A percentile compares a stretch with the other conserved stretches of the same genome.
Evolutionary conservation across 2,797 vertebrate genomes (phyloP).

Genomic region (Tangara arthus): DNA sequence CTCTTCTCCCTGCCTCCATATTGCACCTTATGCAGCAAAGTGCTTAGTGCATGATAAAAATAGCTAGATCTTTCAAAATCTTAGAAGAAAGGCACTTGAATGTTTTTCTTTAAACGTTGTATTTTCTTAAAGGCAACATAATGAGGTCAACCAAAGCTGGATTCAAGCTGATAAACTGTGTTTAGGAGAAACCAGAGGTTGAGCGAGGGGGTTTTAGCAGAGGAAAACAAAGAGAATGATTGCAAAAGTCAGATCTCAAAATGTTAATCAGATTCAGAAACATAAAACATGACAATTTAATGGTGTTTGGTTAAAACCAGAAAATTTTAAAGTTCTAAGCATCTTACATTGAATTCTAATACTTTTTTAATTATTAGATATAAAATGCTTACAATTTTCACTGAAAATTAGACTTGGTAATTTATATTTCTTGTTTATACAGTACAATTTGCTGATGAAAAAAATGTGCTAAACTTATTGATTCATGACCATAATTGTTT

Average conservation of each 20-base stretch:
- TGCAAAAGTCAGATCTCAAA: slow-evolving; percentile 76
- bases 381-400: slow-evolving; percentile 84
- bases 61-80: slow-evolving; percentile 38
- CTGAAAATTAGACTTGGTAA: slow-evolving; percentile 99
- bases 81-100: slow-evolving; percentile 16
- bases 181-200: slow-evolving; percentile 45
- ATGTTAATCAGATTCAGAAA: slow-evolving; percentile 80
- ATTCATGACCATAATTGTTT: slow-evolving; percentile 99
- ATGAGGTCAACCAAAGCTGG: slow-evolving; percentile 28
- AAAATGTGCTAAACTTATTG: slow-evolving; percentile 99
- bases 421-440: slow-evolving; percentile 99
- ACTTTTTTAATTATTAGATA: slow-evolving; percentile 83
- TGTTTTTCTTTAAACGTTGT: slow-evolving; percentile 18
- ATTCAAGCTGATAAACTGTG: slow-evolving; percentile 36
- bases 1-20: background rate
- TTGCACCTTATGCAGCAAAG: slow-evolving; percentile 13
- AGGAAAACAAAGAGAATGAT: slow-evolving; percentile 73
- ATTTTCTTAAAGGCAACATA: slow-evolving; percentile 54
- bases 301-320: slow-evolving; percentile 74
- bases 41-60: slow-evolving; percentile 15
- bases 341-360: slow-evolving; percentile 79
- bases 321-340: slow-evolving; percentile 75
- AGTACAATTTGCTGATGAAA: slow-evolving; percentile 99
- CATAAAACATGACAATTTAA: slow-evolving; percentile 79
- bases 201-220: background rate